Base-by-base conservation (phyloP, 2,797 vertebrate species). In the Gambelia wislizenii region DNA sequence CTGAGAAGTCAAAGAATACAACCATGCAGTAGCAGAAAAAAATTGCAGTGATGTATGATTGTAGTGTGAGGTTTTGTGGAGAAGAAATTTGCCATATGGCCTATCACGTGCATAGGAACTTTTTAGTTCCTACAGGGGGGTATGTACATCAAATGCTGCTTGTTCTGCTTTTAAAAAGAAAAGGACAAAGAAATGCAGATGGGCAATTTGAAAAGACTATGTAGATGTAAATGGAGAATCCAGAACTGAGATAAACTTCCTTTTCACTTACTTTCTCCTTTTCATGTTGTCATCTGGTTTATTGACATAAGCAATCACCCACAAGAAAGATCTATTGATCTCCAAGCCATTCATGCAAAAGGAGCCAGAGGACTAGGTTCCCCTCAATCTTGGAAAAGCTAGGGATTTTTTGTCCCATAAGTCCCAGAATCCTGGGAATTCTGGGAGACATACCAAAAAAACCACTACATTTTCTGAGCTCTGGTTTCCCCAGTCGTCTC, bases 21-120 rank as follows among this genome's bases (percentile, higher is more conserved):
- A 20, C 64, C n/a, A 20, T 84, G 86, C 67, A 56, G 44, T 67
- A 39, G 0, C 0, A 61, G 6, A 44, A 76, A 42, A n/a, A 76
- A 42, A 77, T 3, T 61, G 27, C 67, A 72, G 42, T 54, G 79
- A 83, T 33, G 5, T 64, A 86, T 9, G 0, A 64, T 42, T 0
- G 0, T 0, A 5, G 12, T 54, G 20, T 59, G 16, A 56, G 10
- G 30, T 83, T 87, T 78, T 81, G 27, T 49, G 33, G 77, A 84
- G n/a, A 64, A 42, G 25, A 83, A 61, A 70, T 86, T 81, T 86
- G 74, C 59, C 42, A 49, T 64, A 82, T 83, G n/a, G 47, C 25
- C 75, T 69, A 61, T 20, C 42, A 61, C 74, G 39, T 52, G 39
- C 0, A 0, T 0, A 0, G 64, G 49, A 6, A 0, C 4, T 0